Percentiles rank a stretch among this genome's conserved stretches.
Conservation (phyloP, 2,113 vertebrate species). For the Panthera tigris region DNA sequence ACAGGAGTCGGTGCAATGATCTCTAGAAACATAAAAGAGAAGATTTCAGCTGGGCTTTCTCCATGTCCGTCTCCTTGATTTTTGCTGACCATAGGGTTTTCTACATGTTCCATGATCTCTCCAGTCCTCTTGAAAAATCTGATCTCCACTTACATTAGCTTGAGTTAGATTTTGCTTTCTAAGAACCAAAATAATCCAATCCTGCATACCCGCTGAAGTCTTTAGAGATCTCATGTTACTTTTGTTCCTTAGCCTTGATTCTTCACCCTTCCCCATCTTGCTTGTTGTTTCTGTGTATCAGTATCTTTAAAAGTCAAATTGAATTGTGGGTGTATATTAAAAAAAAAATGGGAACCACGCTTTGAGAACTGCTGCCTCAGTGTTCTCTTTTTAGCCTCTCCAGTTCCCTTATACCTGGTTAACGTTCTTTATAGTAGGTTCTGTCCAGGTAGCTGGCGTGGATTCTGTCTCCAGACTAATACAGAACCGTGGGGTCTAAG, state of each 20-base stretch:
- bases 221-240: too few species aligned
- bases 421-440: neutral
- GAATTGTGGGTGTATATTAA: too few species aligned
- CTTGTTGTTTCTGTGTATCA: too few species aligned
- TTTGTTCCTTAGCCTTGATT: too few species aligned
- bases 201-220: too few species aligned
- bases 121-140: neutral
- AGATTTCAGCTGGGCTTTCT: neutral
- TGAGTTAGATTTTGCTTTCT: neutral
- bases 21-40: neutral
- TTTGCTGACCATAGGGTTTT: neutral
- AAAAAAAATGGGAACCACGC: neutral
- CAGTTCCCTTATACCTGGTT: neutral
- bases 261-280: too few species aligned
- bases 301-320: too few species aligned
- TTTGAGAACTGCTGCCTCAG: neutral
- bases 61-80: neutral
- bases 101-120: neutral
- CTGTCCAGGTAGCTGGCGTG: neutral
- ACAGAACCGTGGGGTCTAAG: neutral
- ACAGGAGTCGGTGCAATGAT: neutral
- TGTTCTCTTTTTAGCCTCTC: neutral
- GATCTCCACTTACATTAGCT: neutral
- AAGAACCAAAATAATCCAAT: neutral
- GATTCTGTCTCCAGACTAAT: neutral